Base-by-base conservation (phyloP, 2,113 vertebrate species). In the Cervus canadensis region DNA sequence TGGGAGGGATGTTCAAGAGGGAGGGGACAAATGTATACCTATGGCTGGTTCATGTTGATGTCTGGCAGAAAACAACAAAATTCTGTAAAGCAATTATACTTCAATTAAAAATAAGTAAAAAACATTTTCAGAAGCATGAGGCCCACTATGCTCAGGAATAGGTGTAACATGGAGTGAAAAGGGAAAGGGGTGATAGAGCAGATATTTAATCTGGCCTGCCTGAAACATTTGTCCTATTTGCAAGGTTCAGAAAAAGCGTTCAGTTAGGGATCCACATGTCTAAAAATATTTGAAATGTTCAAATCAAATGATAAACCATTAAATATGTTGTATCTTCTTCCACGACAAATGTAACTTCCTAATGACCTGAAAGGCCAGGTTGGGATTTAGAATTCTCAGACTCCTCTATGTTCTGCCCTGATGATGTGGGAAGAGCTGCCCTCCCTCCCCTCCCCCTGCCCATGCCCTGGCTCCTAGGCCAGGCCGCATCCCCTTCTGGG, bases 281-380 rank as follows among this genome's bases (percentile, higher is more conserved):
- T 79, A 85, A 89, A 76, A 87, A 43, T 88, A 95, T 48, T 78
- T 96, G n/a, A 96, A 84, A 82, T 84, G 33, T 95, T 60, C 87
- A 57, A 84, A 91, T 48, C n/a, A 87, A 59, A 16, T 10, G 52
- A 85, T 82, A 76, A 36, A 57, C 45, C 36, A 64, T 45, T 50
- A 26, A 85, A 50, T 78, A 48, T 28, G 21, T 43, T 71, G 15
- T 95, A 50, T 78, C 48, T 95, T 25, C 36, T 96, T 62, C 13
- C 14, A 87, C 19, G 59, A 92, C 36, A 60, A 59, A 52, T 30
- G 13, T 87, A 52, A 9, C 30, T 94, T 81, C 76, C 84, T 76
- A 87, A 93, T 43, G 26, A 59, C 82, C 67, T 50, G n/a, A 85
- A 71, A 86, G 59, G 12, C 25, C 28, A 81, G 54, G 59, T n/a